phyloP scores from a whole-genome alignment of 2,888 invertebrate genomes.

The Archaeoteleia sp. region DNA sequence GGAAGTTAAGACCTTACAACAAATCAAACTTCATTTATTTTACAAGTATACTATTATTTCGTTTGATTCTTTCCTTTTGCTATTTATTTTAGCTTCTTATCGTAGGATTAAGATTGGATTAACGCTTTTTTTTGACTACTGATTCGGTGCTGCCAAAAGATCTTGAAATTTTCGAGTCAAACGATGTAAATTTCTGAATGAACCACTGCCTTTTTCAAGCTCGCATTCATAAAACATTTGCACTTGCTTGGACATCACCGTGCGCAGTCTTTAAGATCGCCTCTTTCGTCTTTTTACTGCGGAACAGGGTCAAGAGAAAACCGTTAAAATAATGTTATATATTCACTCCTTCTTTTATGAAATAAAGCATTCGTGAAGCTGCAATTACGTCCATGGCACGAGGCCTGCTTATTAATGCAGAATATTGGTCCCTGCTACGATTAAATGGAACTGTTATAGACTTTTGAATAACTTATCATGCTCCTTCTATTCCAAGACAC shows the following conservation, averaged over 20 bases:
- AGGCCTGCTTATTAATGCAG: conserved; percentile 29
- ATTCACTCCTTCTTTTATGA: conserved; percentile 19
- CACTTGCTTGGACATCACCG: not conserved
- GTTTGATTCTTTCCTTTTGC: not conserved
- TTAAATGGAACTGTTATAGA: conserved; percentile 12
- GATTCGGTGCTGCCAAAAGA: too few species aligned
- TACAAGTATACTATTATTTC: too few species aligned
- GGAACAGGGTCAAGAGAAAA: conserved; percentile 21
- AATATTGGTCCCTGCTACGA: conserved; percentile 31
- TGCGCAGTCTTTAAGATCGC: not conserved
- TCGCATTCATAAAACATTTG: not conserved
- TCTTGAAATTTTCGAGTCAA: too few species aligned
- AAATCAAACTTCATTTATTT: too few species aligned
- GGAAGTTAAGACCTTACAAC: too few species aligned
- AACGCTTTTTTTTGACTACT: too few species aligned
- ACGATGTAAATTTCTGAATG: not conserved
- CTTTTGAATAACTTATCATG: conserved; percentile 30
- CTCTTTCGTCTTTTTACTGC: not conserved
- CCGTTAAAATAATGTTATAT: conserved; percentile 7
- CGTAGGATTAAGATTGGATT: too few species aligned
- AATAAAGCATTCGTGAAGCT: conserved; percentile 24
- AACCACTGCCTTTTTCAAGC: not conserved
- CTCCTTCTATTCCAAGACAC: conserved; percentile 29
- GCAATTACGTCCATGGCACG: conserved; percentile 33
- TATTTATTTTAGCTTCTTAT: not conserved